Percentiles rank a stretch among this genome's conserved stretches.
Evolutionary conservation across 2,113 vertebrate genomes (phyloP).

Genomic region (Gnathonemus longibarbis): DNA sequence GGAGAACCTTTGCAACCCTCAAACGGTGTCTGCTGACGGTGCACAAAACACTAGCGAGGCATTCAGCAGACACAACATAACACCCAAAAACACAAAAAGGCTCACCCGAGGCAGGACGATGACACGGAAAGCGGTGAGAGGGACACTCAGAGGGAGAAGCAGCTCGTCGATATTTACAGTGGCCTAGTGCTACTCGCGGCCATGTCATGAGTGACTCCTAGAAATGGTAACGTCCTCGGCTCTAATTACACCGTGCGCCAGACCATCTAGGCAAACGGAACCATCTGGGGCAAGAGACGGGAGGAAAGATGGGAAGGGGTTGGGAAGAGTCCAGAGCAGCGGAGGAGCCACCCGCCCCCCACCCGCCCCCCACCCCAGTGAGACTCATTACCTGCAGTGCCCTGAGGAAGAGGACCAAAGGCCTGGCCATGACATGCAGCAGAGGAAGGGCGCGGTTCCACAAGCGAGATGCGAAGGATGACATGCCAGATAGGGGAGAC

Average conservation of each 20-base stretch:
- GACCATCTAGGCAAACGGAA: background rate
- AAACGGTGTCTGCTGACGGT: background rate
- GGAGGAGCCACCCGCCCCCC: background rate
- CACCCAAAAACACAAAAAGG: background rate
- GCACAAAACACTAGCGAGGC: background rate
- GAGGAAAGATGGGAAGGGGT: background rate
- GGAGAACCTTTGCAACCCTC: background rate
- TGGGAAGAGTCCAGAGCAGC: background rate
- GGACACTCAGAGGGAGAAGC: background rate
- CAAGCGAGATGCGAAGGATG: conserved; percentile 30
- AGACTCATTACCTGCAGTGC: conserved; percentile 37
- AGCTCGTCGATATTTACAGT: background rate
- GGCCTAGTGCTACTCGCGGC: background rate
- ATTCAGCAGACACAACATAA: background rate
- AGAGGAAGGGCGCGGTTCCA: conserved; percentile 31
- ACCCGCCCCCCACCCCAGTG: background rate
- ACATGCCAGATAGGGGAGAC: conserved; percentile 18
- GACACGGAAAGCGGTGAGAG: background rate
- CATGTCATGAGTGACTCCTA: background rate
- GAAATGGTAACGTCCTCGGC: background rate
- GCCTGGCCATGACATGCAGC: conserved; percentile 25
- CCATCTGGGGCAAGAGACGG: background rate
- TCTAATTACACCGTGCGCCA: background rate
- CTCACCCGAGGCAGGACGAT: too few relatives aligned
- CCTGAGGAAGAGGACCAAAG: conserved; percentile 29